Conservation (phyloP, 2,888 invertebrate genomes). For the Metalampra italica region DNA sequence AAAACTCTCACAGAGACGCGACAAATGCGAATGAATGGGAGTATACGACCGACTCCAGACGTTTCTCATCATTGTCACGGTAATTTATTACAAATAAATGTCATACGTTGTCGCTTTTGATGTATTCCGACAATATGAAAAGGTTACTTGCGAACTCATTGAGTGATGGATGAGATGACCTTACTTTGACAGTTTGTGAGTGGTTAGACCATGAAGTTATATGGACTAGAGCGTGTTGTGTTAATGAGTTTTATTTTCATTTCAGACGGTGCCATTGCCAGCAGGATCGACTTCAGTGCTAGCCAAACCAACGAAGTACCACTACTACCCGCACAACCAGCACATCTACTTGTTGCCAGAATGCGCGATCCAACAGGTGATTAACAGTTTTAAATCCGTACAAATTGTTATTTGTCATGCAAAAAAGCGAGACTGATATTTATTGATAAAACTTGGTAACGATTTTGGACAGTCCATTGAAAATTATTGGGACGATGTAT, state of each 20-base stretch:
- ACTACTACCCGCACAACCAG: constrained; percentile 96
- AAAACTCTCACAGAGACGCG: constrained; percentile 37
- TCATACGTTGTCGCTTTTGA: constrained; percentile 40
- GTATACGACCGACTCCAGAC: constrained; percentile 39
- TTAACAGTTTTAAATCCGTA: constrained; percentile 1
- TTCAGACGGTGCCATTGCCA: constrained; percentile 84
- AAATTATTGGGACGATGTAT: background rate
- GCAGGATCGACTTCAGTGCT: constrained; percentile 83
- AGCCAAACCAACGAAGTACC: constrained; percentile 94
- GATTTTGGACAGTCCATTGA: background rate
- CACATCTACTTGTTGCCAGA: constrained; percentile 94
- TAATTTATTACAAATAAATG: constrained; percentile 46
- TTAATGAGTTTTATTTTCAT: constrained; percentile 27
- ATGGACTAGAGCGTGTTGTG: constrained; percentile 20
- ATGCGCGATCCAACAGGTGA: constrained; percentile 94
- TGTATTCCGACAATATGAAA: constrained; percentile 8
- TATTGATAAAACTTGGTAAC: background rate
- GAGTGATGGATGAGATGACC: constrained; percentile 25
- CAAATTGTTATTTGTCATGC: background rate
- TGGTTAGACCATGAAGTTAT: too few species aligned
- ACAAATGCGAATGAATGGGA: constrained; percentile 42
- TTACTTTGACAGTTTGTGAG: constrained; percentile 21
- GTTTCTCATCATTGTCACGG: constrained; percentile 57
- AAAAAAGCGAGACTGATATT: background rate
- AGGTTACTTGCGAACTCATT: constrained; percentile 25